A percentile compares a stretch with the other conserved stretches of the same genome.
Conservation (phyloP, 2,888 invertebrate genomes). For the Dynastes hyllus region DNA sequence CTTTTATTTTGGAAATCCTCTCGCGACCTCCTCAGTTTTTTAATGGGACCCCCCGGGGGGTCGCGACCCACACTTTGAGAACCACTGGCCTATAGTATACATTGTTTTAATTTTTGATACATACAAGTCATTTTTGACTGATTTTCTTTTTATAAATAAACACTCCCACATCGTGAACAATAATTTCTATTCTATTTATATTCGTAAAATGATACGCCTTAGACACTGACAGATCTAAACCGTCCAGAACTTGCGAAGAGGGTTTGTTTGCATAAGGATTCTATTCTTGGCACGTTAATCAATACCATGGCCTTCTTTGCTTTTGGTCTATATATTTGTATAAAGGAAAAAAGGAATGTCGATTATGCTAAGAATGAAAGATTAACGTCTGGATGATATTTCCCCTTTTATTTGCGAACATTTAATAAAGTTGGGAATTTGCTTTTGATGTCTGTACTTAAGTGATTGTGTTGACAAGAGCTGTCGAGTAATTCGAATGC, state of each 20-base stretch:
- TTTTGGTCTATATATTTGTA: background rate
- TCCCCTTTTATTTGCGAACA: background rate
- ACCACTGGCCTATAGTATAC: too few species aligned
- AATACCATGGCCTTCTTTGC: background rate
- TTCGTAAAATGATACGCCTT: too few species aligned
- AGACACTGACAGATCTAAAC: background rate
- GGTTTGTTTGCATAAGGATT: background rate
- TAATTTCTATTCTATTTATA: too few species aligned
- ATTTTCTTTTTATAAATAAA: too few species aligned
- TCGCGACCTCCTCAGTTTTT: too few species aligned
- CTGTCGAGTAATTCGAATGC: background rate
- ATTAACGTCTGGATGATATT: background rate
- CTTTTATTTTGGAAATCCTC: too few species aligned
- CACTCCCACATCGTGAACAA: too few species aligned
- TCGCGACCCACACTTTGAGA: too few species aligned
- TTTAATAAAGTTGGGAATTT: constrained; percentile 8
- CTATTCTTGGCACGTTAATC: constrained; percentile 2
- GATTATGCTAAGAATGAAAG: background rate
- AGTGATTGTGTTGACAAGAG: background rate
- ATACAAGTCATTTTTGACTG: too few species aligned
- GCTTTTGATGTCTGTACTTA: background rate
- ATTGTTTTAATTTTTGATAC: too few species aligned
- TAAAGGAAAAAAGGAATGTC: background rate
- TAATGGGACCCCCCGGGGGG: too few species aligned
- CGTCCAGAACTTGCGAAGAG: background rate